These are phyloP conservation scores for Epinotia brunnichana DNA, from an alignment of 2,888 invertebrate species.

Conservation along the genomic window DNA sequence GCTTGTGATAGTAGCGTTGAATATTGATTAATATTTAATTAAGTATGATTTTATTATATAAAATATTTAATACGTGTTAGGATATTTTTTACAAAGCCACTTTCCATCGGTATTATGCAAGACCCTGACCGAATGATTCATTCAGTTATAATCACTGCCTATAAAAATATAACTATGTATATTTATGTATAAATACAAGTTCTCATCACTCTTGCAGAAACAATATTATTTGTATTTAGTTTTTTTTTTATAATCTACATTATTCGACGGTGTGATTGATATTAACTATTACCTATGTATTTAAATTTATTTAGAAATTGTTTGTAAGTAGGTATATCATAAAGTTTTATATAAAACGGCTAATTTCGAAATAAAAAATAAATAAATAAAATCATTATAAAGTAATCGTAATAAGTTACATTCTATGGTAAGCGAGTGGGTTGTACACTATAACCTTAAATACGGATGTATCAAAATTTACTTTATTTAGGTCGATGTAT, in stretches of 20 bases:
- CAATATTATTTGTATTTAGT: background rate
- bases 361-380: slow-evolving; percentile 15
- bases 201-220: slow-evolving; percentile 32
- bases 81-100: slow-evolving; percentile 26
- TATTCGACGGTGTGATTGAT: background rate
- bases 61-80: slow-evolving; percentile 34
- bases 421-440: slow-evolving; percentile 19
- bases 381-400: slow-evolving; percentile 20
- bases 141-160: slow-evolving; percentile 36
- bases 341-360: slow-evolving; percentile 40
- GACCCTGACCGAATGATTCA: background rate
- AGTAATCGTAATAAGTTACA: slow-evolving; percentile 26
- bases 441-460: slow-evolving; percentile 23
- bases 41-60: slow-evolving; percentile 29
- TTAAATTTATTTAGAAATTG: slow-evolving; percentile 14
- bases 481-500: slow-evolving; percentile 56
- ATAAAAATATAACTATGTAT: slow-evolving; percentile 41
- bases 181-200: slow-evolving; percentile 53
- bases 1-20: slow-evolving; percentile 76
- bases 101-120: slow-evolving; percentile 15
- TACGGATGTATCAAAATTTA: slow-evolving; percentile 45
- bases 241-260: background rate
- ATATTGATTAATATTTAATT: slow-evolving; percentile 48
- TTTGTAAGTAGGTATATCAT: slow-evolving; percentile 33
- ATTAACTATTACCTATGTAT: slow-evolving; percentile 13